Percentiles rank a stretch among this genome's conserved stretches.
These are phyloP conservation scores for Drosophila rhopaloa DNA, from an alignment of 1,140 invertebrate genomes.

Conservation along the genomic window DNA sequence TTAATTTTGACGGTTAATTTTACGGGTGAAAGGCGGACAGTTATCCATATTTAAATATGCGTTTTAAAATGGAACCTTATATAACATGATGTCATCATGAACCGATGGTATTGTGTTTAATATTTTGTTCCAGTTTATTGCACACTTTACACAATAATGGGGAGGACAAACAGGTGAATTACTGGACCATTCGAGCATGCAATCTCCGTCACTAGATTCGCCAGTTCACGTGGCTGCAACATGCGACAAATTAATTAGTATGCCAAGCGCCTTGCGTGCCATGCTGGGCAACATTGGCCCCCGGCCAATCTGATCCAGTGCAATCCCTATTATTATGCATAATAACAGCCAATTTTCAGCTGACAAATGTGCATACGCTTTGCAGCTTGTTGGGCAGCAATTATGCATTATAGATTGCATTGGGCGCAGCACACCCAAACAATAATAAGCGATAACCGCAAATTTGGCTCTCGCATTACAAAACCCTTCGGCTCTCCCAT, in stretches of 20 bases:
- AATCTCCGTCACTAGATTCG: constrained; percentile 28
- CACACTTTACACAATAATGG: constrained; percentile 45
- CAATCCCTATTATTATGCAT: constrained; percentile 26
- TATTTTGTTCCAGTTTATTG: constrained; percentile 63
- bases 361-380: constrained; percentile 30
- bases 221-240: constrained; percentile 65
- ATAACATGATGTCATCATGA: constrained; percentile 15
- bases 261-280: constrained; percentile 46
- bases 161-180: constrained; percentile 44
- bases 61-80: neutral
- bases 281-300: constrained; percentile 18
- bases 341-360: constrained; percentile 46
- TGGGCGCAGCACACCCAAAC: constrained; percentile 6
- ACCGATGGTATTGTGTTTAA: constrained; percentile 8
- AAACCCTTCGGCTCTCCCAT: constrained; percentile 12
- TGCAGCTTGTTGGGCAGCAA: constrained; percentile 50
- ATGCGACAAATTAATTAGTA: constrained; percentile 73
- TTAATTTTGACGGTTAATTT: constrained; percentile 2
- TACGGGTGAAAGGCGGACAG: constrained; percentile 11
- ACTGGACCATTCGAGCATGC: constrained; percentile 52
- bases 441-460: constrained; percentile 16
- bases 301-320: neutral
- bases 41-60: constrained; percentile 19
- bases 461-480: constrained; percentile 26
- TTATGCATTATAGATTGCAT: constrained; percentile 42